A percentile compares a stretch with the other conserved stretches of the same genome.
Evolutionary conservation across 1,140 invertebrate genomes (phyloP).

Genomic region (Achroia grisella): DNA sequence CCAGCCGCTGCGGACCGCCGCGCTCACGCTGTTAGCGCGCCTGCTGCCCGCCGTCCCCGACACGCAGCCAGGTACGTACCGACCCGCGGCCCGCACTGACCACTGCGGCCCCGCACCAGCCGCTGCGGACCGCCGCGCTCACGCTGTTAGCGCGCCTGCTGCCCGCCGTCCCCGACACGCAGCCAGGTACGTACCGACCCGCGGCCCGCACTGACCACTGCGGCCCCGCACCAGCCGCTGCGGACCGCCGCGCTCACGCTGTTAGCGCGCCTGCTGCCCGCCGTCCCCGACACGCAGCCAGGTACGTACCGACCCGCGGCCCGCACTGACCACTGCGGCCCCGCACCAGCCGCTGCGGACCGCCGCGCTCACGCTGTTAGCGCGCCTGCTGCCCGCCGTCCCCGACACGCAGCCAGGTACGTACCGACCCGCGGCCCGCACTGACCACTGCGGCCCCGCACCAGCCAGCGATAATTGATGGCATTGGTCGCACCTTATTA

Average conservation of each 20-base stretch:
- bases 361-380: slow-evolving; percentile 37
- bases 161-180: slow-evolving; percentile 38
- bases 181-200: slow-evolving; percentile 1
- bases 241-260: slow-evolving; percentile 33
- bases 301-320: slow-evolving; percentile 7
- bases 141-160: slow-evolving; percentile 45
- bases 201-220: slow-evolving; percentile 33
- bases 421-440: background rate
- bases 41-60: slow-evolving; percentile 46
- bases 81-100: slow-evolving; percentile 29
- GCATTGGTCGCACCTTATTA: too few relatives aligned
- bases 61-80: slow-evolving; percentile 6
- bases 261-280: slow-evolving; percentile 48
- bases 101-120: slow-evolving; percentile 25
- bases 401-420: slow-evolving; percentile 22
- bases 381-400: slow-evolving; percentile 47
- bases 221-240: slow-evolving; percentile 28
- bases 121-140: slow-evolving; percentile 31
- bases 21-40: slow-evolving; percentile 41
- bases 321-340: slow-evolving; percentile 33
- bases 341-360: slow-evolving; percentile 30
- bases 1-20: slow-evolving; percentile 30
- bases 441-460: slow-evolving; percentile 23
- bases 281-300: slow-evolving; percentile 26
- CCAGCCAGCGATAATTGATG: too few relatives aligned